Evolutionary conservation across 92 coral and sea anemone species (phyloP).

Genomic region (Zoanthus solanderi): DNA sequence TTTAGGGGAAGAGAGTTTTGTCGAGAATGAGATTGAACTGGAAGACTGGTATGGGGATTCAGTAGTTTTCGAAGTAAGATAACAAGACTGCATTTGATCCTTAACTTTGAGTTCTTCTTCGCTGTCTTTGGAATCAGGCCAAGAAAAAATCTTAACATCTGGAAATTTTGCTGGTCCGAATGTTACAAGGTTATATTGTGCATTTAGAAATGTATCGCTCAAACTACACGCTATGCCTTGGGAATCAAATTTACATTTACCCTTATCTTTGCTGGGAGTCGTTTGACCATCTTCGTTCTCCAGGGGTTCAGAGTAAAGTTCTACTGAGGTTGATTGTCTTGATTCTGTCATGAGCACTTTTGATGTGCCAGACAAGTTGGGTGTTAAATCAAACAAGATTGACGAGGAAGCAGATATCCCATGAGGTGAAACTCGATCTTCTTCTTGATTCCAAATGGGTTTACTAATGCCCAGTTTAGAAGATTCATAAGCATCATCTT

Average conservation of each 20-base stretch:
- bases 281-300: slow-evolving; percentile 60
- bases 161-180: background rate
- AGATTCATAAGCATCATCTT: background rate
- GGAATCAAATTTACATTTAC: slow-evolving; percentile 49
- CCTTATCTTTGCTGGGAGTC: background rate
- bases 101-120: slow-evolving; percentile 62
- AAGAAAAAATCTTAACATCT: background rate
- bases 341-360: background rate
- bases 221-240: slow-evolving; percentile 75
- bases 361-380: slow-evolving; percentile 1
- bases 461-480: background rate
- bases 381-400: slow-evolving; percentile 21
- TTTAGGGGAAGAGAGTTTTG: slow-evolving; percentile 7
- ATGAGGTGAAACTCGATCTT: background rate
- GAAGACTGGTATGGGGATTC: slow-evolving; percentile 33
- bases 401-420: slow-evolving; percentile 32
- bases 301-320: slow-evolving; percentile 84
- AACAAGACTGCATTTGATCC: slow-evolving; percentile 67
- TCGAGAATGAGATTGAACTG: slow-evolving; percentile 26
- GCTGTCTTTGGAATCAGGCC: background rate
- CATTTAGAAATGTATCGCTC: slow-evolving; percentile 81
- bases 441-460: background rate
- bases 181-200: slow-evolving; percentile 62
- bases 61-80: slow-evolving; percentile 41
- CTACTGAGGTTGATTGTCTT: slow-evolving; percentile 67